Base-by-base conservation (phyloP, 2,888 invertebrate genomes). In the Teleiodes luculella region DNA sequence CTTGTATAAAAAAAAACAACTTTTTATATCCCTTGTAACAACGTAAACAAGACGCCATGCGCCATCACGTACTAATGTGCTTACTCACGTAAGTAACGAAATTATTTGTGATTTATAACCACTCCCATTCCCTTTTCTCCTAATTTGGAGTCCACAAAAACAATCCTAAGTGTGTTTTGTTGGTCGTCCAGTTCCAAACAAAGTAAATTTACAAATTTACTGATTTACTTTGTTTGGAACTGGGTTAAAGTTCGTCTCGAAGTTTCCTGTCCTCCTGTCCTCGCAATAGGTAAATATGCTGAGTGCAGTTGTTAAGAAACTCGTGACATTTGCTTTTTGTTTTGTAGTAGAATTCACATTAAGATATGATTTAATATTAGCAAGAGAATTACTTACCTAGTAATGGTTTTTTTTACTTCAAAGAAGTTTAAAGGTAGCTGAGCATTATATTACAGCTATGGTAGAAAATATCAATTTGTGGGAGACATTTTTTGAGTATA, bases 31-130 rank as follows among this genome's bases (percentile, higher is more conserved):
- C n/a, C n/a, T n/a, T n/a, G n/a, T n/a, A n/a, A 33, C n/a, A n/a
- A 33, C 3, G 33, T 11, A 33, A 33, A 33, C 33, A 33, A 33
- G 33, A 33, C n/a, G n/a, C n/a, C n/a, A n/a, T n/a, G n/a, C 16
- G 43, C 20, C 13, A 6, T 43, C 28, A 28, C 28, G 24, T 43
- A 28, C 24, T 43, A 43, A 43, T 43, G 43, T n/a, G 13, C 28
- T 28, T 24, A 4, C 24, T 24, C 24, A 8, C 39, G 20, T 41
- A 43, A 20, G 43, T 43, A 43, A 43, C 20, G 13, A 43, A 24
- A 28, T 43, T 43, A 43, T 43, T 28, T 13, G 28, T 28, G 43
- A 43, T 43, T 43, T 43, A 43, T 43, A n/a, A 28, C 43, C 28
- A 13, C 13, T 6, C 28, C 20, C 39, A 18, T 41, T 11, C 39